Evolutionary conservation across 2,797 vertebrate species (phyloP).

Genomic region (Cossypha niveicapilla): DNA sequence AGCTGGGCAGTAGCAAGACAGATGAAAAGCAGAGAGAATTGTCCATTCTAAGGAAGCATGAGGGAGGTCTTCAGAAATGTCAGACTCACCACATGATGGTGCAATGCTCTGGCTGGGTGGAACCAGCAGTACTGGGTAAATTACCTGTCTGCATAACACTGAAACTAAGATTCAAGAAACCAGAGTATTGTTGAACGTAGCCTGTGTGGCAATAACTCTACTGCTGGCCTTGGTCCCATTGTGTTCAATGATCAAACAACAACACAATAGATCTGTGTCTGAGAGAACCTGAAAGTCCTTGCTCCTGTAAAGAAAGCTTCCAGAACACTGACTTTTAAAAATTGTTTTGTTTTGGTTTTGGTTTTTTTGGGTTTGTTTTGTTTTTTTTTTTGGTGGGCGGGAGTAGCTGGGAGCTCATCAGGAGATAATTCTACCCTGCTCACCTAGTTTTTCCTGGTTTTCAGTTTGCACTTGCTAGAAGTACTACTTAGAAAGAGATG

Average conservation of each 20-base stretch:
- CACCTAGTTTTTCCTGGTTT: not conserved
- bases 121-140: not conserved
- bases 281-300: not conserved
- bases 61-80: not conserved
- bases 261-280: not conserved
- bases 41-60: not conserved
- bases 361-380: too few relatives aligned
- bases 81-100: not conserved
- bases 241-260: accelerated
- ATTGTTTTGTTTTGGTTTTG: not conserved
- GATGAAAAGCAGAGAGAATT: not conserved
- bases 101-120: not conserved
- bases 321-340: not conserved
- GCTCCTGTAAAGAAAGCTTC: not conserved
- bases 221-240: not conserved
- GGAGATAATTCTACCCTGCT: not conserved
- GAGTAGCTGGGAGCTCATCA: not conserved
- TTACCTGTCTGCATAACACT: not conserved
- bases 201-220: not conserved
- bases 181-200: not conserved
- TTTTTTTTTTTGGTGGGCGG: not conserved
- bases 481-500: not conserved
- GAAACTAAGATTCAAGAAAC: not conserved
- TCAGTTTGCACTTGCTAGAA: not conserved
- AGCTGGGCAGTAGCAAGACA: not conserved